phyloP scores from a whole-genome alignment of 2,797 vertebrate genomes.

The Scolopax rusticola region DNA sequence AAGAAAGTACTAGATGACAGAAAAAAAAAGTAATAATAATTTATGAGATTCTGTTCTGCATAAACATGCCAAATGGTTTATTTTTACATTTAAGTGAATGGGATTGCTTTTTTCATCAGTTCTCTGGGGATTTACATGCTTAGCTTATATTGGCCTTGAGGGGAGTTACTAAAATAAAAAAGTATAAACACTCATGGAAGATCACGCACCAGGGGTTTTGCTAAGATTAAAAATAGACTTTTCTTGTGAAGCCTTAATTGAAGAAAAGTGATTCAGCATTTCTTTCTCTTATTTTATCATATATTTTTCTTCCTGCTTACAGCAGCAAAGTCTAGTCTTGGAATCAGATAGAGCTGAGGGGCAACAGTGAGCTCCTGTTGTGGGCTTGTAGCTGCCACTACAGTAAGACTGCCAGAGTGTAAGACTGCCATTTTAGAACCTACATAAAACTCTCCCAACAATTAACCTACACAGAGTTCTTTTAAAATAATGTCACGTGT shows the following conservation, averaged over 20 bases:
- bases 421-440: neutral
- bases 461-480: neutral
- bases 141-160: neutral
- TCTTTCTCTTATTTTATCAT: neutral
- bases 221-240: slow-evolving; percentile 34
- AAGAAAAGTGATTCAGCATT: slow-evolving; percentile 16
- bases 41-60: neutral
- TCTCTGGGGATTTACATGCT: slow-evolving; percentile 15
- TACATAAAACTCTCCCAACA: neutral
- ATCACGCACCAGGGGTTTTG: neutral
- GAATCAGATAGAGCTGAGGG: neutral
- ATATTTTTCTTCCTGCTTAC: neutral
- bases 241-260: neutral
- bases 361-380: neutral
- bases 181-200: slow-evolving; percentile 25
- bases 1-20: slow-evolving; percentile 15
- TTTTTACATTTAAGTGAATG: slow-evolving; percentile 42
- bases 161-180: slow-evolving; percentile 35
- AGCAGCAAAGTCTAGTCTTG: neutral
- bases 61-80: slow-evolving; percentile 30
- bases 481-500: neutral
- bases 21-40: neutral
- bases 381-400: neutral
- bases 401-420: too few relatives aligned
- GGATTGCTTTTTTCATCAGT: neutral